phyloP scores from a whole-genome alignment of 2,888 invertebrate genomes.

The Morinoia aosen region DNA sequence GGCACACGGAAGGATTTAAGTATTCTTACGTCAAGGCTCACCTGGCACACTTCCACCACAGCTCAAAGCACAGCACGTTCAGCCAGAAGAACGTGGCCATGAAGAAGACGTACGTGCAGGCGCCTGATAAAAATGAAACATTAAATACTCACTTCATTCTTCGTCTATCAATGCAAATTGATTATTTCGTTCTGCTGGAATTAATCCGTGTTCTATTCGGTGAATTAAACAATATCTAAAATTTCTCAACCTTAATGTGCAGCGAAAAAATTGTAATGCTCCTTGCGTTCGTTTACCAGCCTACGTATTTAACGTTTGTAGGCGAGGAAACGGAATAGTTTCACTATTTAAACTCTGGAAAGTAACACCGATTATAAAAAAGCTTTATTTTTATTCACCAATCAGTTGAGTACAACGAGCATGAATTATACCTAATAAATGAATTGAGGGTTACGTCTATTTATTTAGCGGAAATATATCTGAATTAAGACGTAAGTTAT shows the following conservation, averaged over 20 bases:
- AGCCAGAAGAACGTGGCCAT: constrained; percentile 68
- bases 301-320: too few species aligned
- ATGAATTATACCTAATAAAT: too few species aligned
- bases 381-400: too few species aligned
- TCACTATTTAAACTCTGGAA: too few species aligned
- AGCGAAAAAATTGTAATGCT: neutral
- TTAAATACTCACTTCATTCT: neutral
- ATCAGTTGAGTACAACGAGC: too few species aligned
- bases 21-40: neutral
- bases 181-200: neutral
- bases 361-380: too few species aligned
- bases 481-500: too few species aligned
- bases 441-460: too few species aligned
- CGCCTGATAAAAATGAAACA: constrained; percentile 56
- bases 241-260: neutral
- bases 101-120: constrained; percentile 66
- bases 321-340: too few species aligned
- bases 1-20: too few species aligned
- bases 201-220: neutral
- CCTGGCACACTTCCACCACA: constrained; percentile 67
- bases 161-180: neutral
- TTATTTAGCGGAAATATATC: too few species aligned
- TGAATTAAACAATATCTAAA: neutral
- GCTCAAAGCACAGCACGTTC: constrained; percentile 67
- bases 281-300: neutral